Evolutionary conservation across 2,797 vertebrate genomes (phyloP), one percentile per base, ranked within the genome.

Genomic region (Holocentrus rufus): DNA sequence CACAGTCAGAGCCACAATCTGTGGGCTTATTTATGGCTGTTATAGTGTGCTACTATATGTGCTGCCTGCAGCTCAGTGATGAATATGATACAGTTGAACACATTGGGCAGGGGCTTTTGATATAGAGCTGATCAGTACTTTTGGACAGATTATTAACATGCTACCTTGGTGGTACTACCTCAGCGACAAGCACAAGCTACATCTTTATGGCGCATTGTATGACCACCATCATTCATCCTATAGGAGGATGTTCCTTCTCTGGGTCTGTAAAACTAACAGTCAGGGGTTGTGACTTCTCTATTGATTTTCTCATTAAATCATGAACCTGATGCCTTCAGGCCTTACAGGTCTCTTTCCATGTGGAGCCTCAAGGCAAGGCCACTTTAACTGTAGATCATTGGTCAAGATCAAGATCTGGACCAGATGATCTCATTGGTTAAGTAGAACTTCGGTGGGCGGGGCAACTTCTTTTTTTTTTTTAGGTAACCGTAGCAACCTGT

Each of bases 241-340:
- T 3, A 50, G 7, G 47, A 64, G 62, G 56, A 62, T 61, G 42
- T 20, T 58, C 56, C 52, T 55, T 62, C 2, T 82, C 30, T 69
- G 58, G 56, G 69, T 47, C 73, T 68, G 54, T 74, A 56, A 84
- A 83, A 73, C 74, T 76, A 81, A 77, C 25, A 62, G 55, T 4
- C 25, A 27, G 25, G 25, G 49, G 61, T 7, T 56, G 44, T 76
- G 72, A 25, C 13, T 53, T 75, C 20, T 62, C 81, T 64, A 87
- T 89, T 49, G 76, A 89, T 72, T 31, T 55, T 69, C 49, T 77
- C 53, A 44, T 76, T 72, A 23, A 13, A 69, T 6, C 25, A n/a
- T 5, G 62, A 69, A 34, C 58, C 46, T 65, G 34, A 62, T 66
- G 54, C 67, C 34, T 61, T 67, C 56, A 57, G 23, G 3, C 56